Conservation (phyloP, 1,140 invertebrate genomes). For the Sarcophaga bullata region DNA sequence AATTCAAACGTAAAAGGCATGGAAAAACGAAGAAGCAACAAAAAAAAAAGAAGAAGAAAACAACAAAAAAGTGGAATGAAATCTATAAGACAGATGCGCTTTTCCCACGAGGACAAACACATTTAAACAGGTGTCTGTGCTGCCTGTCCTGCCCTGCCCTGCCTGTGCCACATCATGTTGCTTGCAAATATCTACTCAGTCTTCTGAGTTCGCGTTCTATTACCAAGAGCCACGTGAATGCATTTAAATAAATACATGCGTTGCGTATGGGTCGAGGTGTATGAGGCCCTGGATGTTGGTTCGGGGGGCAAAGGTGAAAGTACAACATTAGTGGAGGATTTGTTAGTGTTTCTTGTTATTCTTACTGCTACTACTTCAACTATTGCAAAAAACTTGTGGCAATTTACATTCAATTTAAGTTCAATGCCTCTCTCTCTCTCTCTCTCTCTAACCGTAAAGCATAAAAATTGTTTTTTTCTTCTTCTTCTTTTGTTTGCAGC, state of each 20-base stretch:
- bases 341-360: neutral
- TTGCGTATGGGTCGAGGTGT: neutral
- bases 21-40: neutral
- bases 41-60: neutral
- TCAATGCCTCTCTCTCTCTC: too few relatives aligned
- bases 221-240: neutral
- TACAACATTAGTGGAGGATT: neutral
- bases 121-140: neutral
- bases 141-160: neutral
- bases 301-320: neutral
- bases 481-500: neutral
- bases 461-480: neutral
- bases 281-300: neutral
- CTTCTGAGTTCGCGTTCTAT: neutral
- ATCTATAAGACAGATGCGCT: slow-evolving; percentile 27
- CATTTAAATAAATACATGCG: neutral
- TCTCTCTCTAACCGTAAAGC: too few relatives aligned
- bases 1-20: neutral
- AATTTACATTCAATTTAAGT: slow-evolving; percentile 46
- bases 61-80: neutral
- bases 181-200: neutral
- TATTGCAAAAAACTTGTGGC: slow-evolving; percentile 25
- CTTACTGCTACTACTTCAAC: neutral
- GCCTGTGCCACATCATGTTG: neutral
- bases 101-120: slow-evolving; percentile 32